A percentile compares a stretch with the other conserved stretches of the same genome.
Conservation (phyloP, 2,888 invertebrate genomes). For the Cremastinae sp. region DNA sequence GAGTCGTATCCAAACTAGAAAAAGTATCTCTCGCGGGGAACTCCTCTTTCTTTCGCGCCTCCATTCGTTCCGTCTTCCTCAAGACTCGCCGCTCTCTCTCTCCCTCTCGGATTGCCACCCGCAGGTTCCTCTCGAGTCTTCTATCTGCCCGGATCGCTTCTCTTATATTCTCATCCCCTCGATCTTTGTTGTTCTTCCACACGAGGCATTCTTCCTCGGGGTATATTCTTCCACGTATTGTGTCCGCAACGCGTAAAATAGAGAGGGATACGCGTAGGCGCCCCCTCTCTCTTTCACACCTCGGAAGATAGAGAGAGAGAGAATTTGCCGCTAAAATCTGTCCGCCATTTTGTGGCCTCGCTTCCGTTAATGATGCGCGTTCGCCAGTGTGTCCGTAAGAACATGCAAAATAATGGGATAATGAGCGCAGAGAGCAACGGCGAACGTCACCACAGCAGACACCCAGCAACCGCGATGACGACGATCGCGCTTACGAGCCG, state of each 20-base stretch:
- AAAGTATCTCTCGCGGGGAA: conserved; percentile 18
- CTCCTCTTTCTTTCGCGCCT: conserved; percentile 55
- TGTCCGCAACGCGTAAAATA: conserved; percentile 14
- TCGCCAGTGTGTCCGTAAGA: conserved; percentile 38
- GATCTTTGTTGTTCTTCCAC: conserved; percentile 52
- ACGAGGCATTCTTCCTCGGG: background rate
- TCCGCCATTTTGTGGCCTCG: conserved; percentile 79
- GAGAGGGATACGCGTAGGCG: conserved; percentile 66
- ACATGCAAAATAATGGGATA: background rate
- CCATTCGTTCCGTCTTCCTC: conserved; percentile 31
- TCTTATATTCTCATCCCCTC: conserved; percentile 56
- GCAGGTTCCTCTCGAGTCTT: conserved; percentile 55
- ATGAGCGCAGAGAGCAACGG: background rate
- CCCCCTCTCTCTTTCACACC: conserved; percentile 65
- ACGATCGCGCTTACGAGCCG: conserved; percentile 15
- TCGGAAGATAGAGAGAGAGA: conserved; percentile 41
- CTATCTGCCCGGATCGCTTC: conserved; percentile 50
- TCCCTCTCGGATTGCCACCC: conserved; percentile 50
- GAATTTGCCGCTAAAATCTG: conserved; percentile 40
- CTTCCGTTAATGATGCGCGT: conserved; percentile 79
- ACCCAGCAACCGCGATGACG: too few species aligned
- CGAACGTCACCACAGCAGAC: too few species aligned
- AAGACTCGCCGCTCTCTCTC: conserved; percentile 32
- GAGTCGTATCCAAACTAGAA: conserved; percentile 23
- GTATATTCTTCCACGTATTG: conserved; percentile 34